Conservation (phyloP, 2,888 invertebrate species). For the Lithosia quadra region DNA sequence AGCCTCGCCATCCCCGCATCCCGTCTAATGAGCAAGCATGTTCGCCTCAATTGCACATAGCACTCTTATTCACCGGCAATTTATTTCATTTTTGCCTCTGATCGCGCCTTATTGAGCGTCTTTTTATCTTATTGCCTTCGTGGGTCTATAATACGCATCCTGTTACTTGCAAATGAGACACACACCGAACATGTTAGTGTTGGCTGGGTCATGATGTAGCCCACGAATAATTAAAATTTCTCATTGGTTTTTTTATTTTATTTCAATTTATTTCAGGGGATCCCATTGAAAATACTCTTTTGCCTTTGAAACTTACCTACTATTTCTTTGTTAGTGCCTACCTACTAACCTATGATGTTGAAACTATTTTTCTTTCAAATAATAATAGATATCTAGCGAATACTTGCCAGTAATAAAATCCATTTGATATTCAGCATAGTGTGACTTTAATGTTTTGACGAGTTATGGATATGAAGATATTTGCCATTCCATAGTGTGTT, state of each 20-base stretch:
- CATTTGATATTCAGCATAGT: conserved; percentile 61
- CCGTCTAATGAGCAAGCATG: conserved; percentile 85
- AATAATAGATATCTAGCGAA: conserved; percentile 6
- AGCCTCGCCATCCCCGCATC: conserved; percentile 50
- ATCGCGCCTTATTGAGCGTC: conserved; percentile 86
- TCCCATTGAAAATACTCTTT: conserved; percentile 42
- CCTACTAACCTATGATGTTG: too few relatives aligned
- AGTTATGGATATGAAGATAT: conserved; percentile 77
- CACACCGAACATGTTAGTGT: conserved; percentile 77
- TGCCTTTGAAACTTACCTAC: conserved; percentile 24
- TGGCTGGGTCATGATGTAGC: conserved; percentile 79
- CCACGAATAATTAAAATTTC: conserved; percentile 81
- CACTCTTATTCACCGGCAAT: conserved; percentile 85
- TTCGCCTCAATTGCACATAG: conserved; percentile 86
- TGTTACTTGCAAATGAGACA: conserved; percentile 87
- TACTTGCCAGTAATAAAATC: conserved; percentile 61
- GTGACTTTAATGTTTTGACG: conserved; percentile 72
- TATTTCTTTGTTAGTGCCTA: conserved; percentile 27
- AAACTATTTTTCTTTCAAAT: not conserved
- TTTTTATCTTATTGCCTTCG: conserved; percentile 86
- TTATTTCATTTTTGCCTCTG: conserved; percentile 87
- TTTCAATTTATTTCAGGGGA: conserved; percentile 52
- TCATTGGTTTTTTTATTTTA: conserved; percentile 55
- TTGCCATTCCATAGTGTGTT: conserved; percentile 74
- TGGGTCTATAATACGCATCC: conserved; percentile 85